These are phyloP conservation scores for Epinephelus cyanopodus DNA, from an alignment of 2,113 vertebrate species.

Conservation along the genomic window DNA sequence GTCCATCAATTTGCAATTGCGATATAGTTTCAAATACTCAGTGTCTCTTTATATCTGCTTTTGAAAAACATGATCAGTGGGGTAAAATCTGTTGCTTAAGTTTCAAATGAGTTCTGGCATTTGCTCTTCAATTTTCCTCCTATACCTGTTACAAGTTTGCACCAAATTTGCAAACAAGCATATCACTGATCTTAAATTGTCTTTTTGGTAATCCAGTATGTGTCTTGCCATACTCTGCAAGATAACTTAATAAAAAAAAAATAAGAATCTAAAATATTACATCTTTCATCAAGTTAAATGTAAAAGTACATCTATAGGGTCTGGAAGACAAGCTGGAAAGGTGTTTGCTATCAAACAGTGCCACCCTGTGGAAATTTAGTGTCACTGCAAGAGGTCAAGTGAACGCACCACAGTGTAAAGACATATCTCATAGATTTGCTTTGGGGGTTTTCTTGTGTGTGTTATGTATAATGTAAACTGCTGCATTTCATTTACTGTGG, in stretches of 20 bases:
- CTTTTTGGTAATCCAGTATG: not conserved
- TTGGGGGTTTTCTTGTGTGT: too few relatives aligned
- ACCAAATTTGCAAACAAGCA: not conserved
- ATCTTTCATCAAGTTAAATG: not conserved
- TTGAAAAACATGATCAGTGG: not conserved
- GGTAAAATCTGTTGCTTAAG: not conserved
- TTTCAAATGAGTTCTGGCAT: not conserved
- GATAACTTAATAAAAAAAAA: not conserved
- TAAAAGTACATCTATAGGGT: not conserved
- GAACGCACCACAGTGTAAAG: not conserved
- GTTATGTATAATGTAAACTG: too few relatives aligned
- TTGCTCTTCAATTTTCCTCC: not conserved
- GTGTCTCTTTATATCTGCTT: not conserved
- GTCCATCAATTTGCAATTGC: not conserved
- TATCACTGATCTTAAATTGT: not conserved
- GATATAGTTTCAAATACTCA: not conserved
- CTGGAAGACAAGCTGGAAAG: not conserved
- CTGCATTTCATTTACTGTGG: too few relatives aligned
- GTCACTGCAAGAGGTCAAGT: conserved; percentile 39
- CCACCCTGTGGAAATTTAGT: conserved; percentile 41
- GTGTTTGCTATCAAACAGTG: conserved; percentile 40
- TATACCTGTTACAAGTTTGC: not conserved
- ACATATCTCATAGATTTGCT: too few relatives aligned
- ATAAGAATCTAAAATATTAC: not conserved
- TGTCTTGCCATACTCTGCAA: not conserved